These are phyloP conservation scores for Platalea minor DNA, from an alignment of 2,797 vertebrate species.

Conservation along the genomic window DNA sequence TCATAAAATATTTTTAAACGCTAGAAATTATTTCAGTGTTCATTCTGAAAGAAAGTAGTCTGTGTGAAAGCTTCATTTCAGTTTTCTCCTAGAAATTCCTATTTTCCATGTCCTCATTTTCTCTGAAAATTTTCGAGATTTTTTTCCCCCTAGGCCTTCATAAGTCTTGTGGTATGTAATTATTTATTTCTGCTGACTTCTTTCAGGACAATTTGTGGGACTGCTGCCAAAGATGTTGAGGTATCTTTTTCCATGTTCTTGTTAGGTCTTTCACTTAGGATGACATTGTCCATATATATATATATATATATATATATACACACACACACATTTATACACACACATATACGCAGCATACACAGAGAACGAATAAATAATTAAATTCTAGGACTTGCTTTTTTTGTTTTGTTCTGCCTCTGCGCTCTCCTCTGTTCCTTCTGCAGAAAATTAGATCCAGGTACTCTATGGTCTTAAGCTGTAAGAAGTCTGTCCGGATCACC, in stretches of 20 bases:
- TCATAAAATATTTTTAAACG: background rate
- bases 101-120: background rate
- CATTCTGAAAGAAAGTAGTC: background rate
- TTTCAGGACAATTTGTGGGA: constrained; percentile 2
- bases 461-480: background rate
- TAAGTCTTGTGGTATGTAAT: background rate
- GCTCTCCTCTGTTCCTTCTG: background rate
- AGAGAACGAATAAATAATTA: background rate
- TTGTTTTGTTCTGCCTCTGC: background rate
- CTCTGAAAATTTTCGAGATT: constrained; percentile 1
- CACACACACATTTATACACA: no score
- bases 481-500: background rate
- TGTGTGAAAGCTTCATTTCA: background rate
- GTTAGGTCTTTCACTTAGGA: background rate
- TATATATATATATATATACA: no score
- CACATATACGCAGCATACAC: no score
- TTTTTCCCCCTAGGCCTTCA: background rate
- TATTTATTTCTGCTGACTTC: constrained; percentile 36
- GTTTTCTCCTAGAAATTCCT: background rate
- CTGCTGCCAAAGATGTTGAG: constrained; percentile 43
- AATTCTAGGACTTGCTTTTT: background rate
- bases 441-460: background rate
- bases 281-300: background rate
- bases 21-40: background rate
- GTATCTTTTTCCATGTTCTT: constrained; percentile 44